A percentile compares a stretch with the other conserved stretches of the same genome.
phyloP scores from a whole-genome alignment of 2,888 invertebrate species.

The Ecliptopera silaceata region DNA sequence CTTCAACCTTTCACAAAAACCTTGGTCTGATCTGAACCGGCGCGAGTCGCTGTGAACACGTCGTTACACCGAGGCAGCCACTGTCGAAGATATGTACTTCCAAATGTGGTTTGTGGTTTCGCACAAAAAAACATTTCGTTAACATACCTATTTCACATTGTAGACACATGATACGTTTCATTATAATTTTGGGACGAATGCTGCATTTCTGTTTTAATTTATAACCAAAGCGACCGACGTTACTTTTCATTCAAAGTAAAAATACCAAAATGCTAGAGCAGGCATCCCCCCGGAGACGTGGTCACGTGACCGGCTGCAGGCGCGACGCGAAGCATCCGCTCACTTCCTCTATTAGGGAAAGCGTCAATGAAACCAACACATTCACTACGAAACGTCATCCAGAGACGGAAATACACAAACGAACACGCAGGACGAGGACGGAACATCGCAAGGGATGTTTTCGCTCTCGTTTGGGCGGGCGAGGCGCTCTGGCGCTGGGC shows the following conservation, averaged over 20 bases:
- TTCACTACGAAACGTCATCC: constrained; percentile 62
- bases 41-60: constrained; percentile 1
- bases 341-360: constrained; percentile 44
- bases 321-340: constrained; percentile 48
- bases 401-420: constrained; percentile 44
- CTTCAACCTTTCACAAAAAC: constrained; percentile 25
- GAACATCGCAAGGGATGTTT: constrained; percentile 56
- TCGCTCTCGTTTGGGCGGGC: constrained; percentile 74
- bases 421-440: constrained; percentile 42
- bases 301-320: constrained; percentile 5
- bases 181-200: too few species aligned
- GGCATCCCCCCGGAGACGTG: too few species aligned
- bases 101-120: background rate
- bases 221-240: too few species aligned
- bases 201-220: too few species aligned
- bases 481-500: constrained; percentile 44
- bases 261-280: too few species aligned
- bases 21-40: constrained; percentile 3
- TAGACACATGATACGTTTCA: too few species aligned
- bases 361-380: constrained; percentile 74
- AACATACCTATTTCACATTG: too few species aligned
- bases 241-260: too few species aligned
- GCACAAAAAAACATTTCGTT: too few species aligned
- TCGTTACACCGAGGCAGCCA: background rate
- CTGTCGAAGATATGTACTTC: background rate